Conservation (phyloP, 1,140 invertebrate genomes). For the Drusus annulatus region DNA sequence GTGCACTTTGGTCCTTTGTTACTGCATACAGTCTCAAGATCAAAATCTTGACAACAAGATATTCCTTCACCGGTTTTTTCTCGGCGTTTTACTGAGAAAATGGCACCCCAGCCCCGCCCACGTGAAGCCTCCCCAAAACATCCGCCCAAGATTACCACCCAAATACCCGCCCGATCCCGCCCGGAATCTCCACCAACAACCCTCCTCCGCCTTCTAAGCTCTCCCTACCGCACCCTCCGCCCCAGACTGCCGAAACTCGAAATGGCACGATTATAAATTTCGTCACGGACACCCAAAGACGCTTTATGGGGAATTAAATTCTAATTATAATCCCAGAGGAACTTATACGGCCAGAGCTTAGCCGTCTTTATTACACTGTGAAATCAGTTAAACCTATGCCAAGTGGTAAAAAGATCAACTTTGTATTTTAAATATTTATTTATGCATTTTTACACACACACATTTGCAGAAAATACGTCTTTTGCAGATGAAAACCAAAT, state of each 20-base stretch:
- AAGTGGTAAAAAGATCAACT: neutral
- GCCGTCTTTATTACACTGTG: neutral
- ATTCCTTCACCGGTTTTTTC: neutral
- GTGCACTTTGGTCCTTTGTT: too few relatives aligned
- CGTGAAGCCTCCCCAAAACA: neutral
- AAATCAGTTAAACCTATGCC: neutral
- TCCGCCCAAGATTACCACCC: too few relatives aligned
- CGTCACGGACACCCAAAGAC: constrained; percentile 59
- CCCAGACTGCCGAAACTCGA: constrained; percentile 39
- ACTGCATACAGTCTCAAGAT: too few relatives aligned
- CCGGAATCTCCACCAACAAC: too few relatives aligned
- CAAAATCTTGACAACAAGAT: neutral
- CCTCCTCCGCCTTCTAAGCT: neutral
- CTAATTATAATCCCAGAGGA: constrained; percentile 58
- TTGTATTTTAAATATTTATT: neutral
- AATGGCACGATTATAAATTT: constrained; percentile 58
- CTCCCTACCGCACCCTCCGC: neutral
- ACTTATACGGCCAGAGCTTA: constrained; percentile 49
- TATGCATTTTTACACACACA: too few relatives aligned
- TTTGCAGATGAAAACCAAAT: too few relatives aligned
- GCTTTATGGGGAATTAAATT: constrained; percentile 60
- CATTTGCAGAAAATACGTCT: too few relatives aligned
- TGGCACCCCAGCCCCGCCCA: constrained; percentile 41
- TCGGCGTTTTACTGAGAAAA: constrained; percentile 35
- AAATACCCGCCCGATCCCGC: too few relatives aligned